Evolutionary conservation across 2,113 vertebrate genomes (phyloP).

Genomic region (Esox niger): DNA sequence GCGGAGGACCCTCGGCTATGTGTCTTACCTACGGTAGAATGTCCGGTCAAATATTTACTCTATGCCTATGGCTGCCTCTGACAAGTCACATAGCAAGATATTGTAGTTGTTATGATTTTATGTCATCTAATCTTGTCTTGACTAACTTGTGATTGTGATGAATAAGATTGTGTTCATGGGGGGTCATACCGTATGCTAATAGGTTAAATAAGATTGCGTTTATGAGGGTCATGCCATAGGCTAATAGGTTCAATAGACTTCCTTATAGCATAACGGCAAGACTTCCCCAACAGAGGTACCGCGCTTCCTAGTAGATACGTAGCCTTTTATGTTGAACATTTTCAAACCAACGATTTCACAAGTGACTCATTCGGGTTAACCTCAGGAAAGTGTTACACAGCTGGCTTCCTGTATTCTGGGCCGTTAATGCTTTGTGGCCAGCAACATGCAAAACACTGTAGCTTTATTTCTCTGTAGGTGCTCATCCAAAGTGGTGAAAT

Average conservation of each 20-base stretch:
- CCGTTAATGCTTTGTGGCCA: background rate
- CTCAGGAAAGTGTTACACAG: background rate
- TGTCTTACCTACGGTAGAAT: background rate
- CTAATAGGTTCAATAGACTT: too few species aligned
- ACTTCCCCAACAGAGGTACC: too few species aligned
- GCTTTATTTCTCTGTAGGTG: background rate
- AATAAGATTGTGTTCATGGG: too few species aligned
- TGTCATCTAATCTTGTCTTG: background rate
- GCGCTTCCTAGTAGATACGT: too few species aligned
- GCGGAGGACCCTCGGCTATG: background rate
- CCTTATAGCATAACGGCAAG: background rate
- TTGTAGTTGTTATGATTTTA: background rate
- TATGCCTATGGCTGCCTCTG: background rate
- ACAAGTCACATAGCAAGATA: background rate
- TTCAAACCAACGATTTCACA: background rate
- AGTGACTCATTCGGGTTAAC: background rate
- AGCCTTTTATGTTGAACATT: too few species aligned
- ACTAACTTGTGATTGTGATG: too few species aligned
- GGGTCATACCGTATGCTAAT: too few species aligned
- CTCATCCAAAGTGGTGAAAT: background rate
- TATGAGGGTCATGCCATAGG: too few species aligned
- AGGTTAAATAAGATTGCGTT: too few species aligned
- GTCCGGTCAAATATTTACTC: constrained; percentile 11
- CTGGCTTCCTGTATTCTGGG: constrained; percentile 13
- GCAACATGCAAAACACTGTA: background rate